Evolutionary conservation across 2,797 vertebrate species (phyloP).

Genomic region (Bradypodion pumilum): DNA sequence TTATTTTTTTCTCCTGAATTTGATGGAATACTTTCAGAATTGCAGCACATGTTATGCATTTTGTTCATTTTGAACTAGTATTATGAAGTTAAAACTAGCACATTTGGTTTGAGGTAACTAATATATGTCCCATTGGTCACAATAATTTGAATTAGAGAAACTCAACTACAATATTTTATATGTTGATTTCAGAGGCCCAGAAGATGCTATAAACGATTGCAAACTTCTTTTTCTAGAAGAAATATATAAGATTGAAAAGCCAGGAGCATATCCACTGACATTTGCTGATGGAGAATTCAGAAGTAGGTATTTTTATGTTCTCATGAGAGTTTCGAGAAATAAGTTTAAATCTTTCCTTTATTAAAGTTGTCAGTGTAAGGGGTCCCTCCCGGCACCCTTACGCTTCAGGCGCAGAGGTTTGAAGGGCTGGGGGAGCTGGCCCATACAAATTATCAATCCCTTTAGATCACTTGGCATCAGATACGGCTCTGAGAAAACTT

Average conservation of each 20-base stretch:
- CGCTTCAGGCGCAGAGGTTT: too few species aligned
- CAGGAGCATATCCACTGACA: slow-evolving; percentile 88
- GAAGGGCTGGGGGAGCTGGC: too few species aligned
- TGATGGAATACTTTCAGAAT: background rate
- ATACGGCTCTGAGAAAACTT: too few species aligned
- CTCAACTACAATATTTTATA: slow-evolving; percentile 52
- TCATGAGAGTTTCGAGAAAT: slow-evolving; percentile 14
- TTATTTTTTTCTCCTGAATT: background rate
- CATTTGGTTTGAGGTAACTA: slow-evolving; percentile 1
- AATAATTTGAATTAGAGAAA: slow-evolving; percentile 12
- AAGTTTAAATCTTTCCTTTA: background rate
- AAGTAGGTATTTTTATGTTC: slow-evolving; percentile 80
- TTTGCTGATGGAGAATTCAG: slow-evolving; percentile 93
- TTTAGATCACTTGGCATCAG: too few species aligned
- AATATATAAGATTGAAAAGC: slow-evolving; percentile 95
- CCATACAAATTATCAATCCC: too few species aligned
- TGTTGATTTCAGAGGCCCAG: slow-evolving; percentile 83
- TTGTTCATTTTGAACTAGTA: background rate
- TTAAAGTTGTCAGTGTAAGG: too few species aligned
- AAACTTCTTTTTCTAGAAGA: slow-evolving; percentile 94
- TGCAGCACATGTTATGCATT: background rate
- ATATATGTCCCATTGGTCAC: slow-evolving; percentile 1
- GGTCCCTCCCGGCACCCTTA: too few species aligned
- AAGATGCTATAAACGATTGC: slow-evolving; percentile 91
- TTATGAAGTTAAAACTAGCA: background rate